Evolutionary conservation across 2,888 invertebrate genomes (phyloP), one percentile per base, ranked within the genome.

Genomic region (Sphinx pinastri): DNA sequence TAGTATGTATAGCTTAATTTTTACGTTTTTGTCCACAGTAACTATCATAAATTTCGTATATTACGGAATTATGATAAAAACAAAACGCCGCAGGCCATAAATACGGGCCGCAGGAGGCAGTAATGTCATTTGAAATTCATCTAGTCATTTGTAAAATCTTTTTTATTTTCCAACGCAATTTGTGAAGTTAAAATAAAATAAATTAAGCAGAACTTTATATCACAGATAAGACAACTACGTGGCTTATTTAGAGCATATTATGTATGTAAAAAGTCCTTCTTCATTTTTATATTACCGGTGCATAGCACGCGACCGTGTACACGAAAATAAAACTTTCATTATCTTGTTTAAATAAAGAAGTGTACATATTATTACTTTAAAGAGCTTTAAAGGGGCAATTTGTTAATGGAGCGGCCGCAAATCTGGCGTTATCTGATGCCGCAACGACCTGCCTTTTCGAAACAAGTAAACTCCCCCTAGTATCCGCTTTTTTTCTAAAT

Each of bases 371-470:
- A 80, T 82, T 79, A 76, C 74, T 81, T 77, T 78, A 78, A 82
- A 76, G 75, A 81, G 78, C 72, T 84, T 83, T 84, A 86, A 87
- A 85, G 85, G 84, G 87, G 90, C 89, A 91, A 93, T 93, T 93
- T 91, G 92, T 90, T 90, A 93, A 93, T 92, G 91, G 90, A 76
- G 81, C 79, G 84, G 86, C 84, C 88, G 90, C 92, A 92, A 93
- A 93, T 92, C 91, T 88, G 84, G 80, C 78, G 85, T 85, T 92
- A 94, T 94, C 93, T 86, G 90, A 91, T 91, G 85, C 84, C 85
- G 79, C 87, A 82, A 77, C 86, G 86, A 86, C 86, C 89, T 87
- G 90, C 87, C 88, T 88, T 90, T 90, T 90, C 82, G 88, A 92
- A 93, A 91, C 90, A 91, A 91, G 88, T 88, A 88, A 90, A 92